Base-by-base conservation (phyloP, 2,797 vertebrate species). In the Sebastiscus albofasciatus region DNA sequence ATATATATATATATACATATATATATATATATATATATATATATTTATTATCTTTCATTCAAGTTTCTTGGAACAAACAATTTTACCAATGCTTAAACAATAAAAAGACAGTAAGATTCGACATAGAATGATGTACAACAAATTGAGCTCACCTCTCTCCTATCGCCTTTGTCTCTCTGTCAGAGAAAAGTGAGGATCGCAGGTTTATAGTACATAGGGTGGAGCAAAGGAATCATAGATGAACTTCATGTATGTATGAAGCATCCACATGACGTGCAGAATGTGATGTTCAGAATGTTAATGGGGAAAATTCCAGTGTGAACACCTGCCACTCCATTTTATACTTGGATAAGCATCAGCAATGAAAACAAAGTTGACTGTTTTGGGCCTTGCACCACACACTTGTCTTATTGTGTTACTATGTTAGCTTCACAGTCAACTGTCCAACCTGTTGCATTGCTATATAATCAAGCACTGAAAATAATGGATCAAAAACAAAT, bases 111-210 rank as follows among this genome's bases (percentile, higher is more conserved):
- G 1, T 36, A 46, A 8, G 2, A 29, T 10, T 27, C 66, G 3
- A 6, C 3, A 46, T 1, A 77, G 6, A 52, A 49, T 67, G 16
- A 49, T 9, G 56, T 3, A 49, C 0, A 71, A 26, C 18, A 29
- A 29, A 26, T 14, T 69, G n/a, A 73, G 20, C 86, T 87, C 42
- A 92, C 89, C 90, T 78, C 4, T 84, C 33, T 16, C 36, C 36
- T 11, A 42, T 61, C 68, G 74, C 72, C 80, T 75, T 67, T 16
- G n/a, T 14, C 36, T 39, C 79, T 31, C 75, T 5, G 39, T 72
- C 60, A 69, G 67, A 72, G 61, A 67, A 68, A 65, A 84, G 42
- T 91, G 82, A 85, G 24, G 26, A 10, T 11, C 18, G 8, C 11
- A 6, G 22, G 8, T 31, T 20, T 55, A 9, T 33, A 59, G 31